Conservation (phyloP, 2,113 vertebrate species). For the Odontesthes bonariensis region DNA sequence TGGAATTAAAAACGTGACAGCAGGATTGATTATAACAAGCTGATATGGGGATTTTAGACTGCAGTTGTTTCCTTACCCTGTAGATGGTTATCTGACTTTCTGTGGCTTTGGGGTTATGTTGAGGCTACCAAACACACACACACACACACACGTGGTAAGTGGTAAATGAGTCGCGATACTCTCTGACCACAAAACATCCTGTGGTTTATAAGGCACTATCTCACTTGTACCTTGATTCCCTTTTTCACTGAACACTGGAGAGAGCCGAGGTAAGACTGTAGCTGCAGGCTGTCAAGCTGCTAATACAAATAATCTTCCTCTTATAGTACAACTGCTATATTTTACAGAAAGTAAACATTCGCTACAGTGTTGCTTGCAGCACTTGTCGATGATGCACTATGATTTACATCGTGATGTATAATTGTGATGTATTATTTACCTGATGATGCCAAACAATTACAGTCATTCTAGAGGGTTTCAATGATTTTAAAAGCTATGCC, state of each 20-base stretch:
- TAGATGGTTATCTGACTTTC: conserved; percentile 48
- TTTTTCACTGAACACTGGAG: conserved; percentile 16
- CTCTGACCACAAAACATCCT: conserved; percentile 33
- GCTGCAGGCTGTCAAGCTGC: conserved; percentile 14
- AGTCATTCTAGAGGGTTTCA: not conserved
- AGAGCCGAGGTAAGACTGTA: conserved; percentile 64
- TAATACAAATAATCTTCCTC: conserved; percentile 9
- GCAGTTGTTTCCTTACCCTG: conserved; percentile 7
- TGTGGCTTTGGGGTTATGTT: conserved; percentile 35
- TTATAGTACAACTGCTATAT: conserved; percentile 8
- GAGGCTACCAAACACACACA: conserved; percentile 21
- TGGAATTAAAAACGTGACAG: conserved; percentile 21
- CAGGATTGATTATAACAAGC: conserved; percentile 13
- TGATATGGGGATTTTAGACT: conserved; percentile 40
- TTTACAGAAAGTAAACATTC: not conserved
- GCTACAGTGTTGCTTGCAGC: not conserved
- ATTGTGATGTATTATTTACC: too few relatives aligned
- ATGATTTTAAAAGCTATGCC: not conserved
- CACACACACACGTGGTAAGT: not conserved
- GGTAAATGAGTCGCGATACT: conserved; percentile 30
- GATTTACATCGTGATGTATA: conserved; percentile 6
- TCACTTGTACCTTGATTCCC: conserved; percentile 23
- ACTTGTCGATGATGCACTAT: not conserved
- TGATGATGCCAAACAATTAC: not conserved
- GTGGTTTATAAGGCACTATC: conserved; percentile 42